Conservation (phyloP, 1,140 invertebrate genomes). For the Drosophila malerkotliana region DNA sequence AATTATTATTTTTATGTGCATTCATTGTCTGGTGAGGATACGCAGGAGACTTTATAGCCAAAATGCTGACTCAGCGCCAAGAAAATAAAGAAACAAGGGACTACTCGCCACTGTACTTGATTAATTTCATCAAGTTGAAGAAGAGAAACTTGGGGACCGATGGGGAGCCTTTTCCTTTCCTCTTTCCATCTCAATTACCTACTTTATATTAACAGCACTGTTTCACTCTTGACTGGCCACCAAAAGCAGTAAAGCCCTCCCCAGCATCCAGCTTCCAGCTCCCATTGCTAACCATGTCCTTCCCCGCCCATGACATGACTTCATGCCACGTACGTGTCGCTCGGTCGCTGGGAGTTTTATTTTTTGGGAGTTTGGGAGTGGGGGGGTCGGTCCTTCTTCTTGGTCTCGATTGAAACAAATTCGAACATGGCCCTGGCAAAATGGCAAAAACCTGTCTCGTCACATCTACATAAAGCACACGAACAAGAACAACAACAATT, state of each 20-base stretch:
- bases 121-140: slow-evolving; percentile 77
- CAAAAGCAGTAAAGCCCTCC: slow-evolving; percentile 8
- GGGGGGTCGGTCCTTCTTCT: too few relatives aligned
- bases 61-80: slow-evolving; percentile 66
- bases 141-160: neutral
- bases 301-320: slow-evolving; percentile 51
- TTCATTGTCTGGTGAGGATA: slow-evolving; percentile 67
- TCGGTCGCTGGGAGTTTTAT: neutral
- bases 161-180: neutral
- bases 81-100: slow-evolving; percentile 17
- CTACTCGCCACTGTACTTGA: slow-evolving; percentile 66
- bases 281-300: neutral
- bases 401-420: slow-evolving; percentile 71
- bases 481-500: slow-evolving; percentile 51
- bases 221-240: slow-evolving; percentile 55
- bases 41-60: slow-evolving; percentile 71
- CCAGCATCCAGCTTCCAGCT: neutral
- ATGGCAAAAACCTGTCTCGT: slow-evolving; percentile 49
- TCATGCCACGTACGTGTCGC: slow-evolving; percentile 74
- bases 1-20: slow-evolving; percentile 82
- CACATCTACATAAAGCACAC: slow-evolving; percentile 57
- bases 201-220: slow-evolving; percentile 71
- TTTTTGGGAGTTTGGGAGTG: neutral
- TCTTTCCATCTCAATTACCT: slow-evolving; percentile 68
- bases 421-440: slow-evolving; percentile 66